Evolutionary conservation across 37 sponge, comb jelly and placozoan species (phyloP).

Genomic region (Axinella damicornis): DNA sequence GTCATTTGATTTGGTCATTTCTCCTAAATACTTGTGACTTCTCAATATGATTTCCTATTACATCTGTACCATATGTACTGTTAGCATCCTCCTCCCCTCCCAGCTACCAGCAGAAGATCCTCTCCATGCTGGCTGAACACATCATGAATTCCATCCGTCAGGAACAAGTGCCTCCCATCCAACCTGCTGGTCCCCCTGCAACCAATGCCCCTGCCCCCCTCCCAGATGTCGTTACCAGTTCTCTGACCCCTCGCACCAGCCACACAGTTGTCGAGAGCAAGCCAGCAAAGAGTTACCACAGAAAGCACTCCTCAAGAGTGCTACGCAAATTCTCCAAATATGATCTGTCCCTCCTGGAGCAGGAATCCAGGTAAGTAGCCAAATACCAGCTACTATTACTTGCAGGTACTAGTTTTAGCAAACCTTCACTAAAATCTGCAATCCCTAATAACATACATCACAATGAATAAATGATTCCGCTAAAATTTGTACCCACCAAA

Average conservation of each 20-base stretch:
- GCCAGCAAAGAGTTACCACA: not conserved
- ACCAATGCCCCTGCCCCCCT: not conserved
- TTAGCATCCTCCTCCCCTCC: not conserved
- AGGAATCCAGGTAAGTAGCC: constrained; percentile 57
- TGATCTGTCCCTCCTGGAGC: constrained; percentile 10
- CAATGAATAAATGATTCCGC: too few species aligned
- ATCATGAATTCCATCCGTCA: not conserved
- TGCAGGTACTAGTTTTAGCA: too few species aligned
- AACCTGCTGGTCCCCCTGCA: not conserved
- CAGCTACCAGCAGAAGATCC: constrained; percentile 53
- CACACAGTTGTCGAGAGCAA: not conserved
- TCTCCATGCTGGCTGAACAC: constrained; percentile 38
- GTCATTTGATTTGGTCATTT: too few species aligned
- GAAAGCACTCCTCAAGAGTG: not conserved
- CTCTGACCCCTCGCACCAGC: not conserved
- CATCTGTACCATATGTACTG: not conserved
- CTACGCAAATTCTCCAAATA: constrained; percentile 33
- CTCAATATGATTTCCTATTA: too few species aligned
- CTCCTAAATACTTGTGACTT: too few species aligned
- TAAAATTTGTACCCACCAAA: too few species aligned
- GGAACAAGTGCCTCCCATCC: not conserved
- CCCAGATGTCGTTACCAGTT: constrained; percentile 20
- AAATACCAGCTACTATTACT: too few species aligned
- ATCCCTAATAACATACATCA: too few species aligned
- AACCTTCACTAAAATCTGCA: too few species aligned